Evolutionary conservation across 2,797 vertebrate species (phyloP).

Genomic region (Labroides dimidiatus): DNA sequence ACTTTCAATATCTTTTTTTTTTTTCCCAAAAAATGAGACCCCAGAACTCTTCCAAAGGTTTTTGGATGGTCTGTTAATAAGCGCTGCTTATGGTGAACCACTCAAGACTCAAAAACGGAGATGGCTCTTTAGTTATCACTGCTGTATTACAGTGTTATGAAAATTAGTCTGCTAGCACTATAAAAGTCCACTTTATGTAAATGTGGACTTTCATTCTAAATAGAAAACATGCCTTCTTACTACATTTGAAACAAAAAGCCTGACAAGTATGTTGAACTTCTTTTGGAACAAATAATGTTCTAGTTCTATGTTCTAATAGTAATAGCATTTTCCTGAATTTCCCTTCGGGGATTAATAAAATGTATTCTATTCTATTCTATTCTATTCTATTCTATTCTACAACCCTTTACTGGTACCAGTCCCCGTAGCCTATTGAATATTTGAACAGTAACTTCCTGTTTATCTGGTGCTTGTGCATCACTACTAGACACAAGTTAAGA

Average conservation of each 20-base stretch:
- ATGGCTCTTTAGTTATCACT: conserved; percentile 1
- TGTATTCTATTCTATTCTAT: too few relatives aligned
- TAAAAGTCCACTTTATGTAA: not conserved
- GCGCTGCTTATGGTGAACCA: not conserved
- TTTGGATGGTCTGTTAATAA: not conserved
- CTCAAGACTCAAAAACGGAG: conserved; percentile 4
- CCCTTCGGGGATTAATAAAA: too few relatives aligned
- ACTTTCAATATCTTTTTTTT: too few relatives aligned
- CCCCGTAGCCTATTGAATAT: too few relatives aligned
- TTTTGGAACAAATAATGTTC: too few relatives aligned
- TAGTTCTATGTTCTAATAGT: too few relatives aligned
- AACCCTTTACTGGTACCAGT: too few relatives aligned
- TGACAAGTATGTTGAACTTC: too few relatives aligned
- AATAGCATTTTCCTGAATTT: too few relatives aligned
- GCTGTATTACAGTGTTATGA: not conserved
- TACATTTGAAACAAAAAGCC: not conserved
- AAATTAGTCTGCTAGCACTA: not conserved
- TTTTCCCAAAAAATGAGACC: not conserved
- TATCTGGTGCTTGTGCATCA: not conserved
- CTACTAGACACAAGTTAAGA: not conserved
- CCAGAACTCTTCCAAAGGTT: not conserved
- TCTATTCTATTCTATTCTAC: too few relatives aligned
- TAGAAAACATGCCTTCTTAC: too few relatives aligned
- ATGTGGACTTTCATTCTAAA: too few relatives aligned
- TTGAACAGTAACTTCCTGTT: not conserved